phyloP scores from a whole-genome alignment of 2,888 invertebrate genomes.

The Phyto melanocephala region DNA sequence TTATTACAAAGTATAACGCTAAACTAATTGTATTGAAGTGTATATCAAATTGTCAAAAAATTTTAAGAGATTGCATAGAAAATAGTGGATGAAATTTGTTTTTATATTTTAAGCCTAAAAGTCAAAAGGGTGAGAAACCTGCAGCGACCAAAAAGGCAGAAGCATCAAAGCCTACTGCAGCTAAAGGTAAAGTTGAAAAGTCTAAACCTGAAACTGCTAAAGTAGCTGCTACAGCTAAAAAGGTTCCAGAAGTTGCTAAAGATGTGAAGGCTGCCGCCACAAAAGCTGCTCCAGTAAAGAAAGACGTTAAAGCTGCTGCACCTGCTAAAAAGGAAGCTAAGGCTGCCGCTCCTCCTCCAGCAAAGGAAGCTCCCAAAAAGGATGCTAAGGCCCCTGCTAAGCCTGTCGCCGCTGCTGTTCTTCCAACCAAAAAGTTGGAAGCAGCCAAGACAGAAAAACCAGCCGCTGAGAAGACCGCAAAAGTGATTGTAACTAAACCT shows the following conservation, averaged over 20 bases:
- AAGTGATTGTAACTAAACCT: constrained; percentile 72
- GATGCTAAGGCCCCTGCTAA: constrained; percentile 65
- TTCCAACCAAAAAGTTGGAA: constrained; percentile 62
- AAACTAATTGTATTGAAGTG: background rate
- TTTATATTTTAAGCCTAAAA: constrained; percentile 73
- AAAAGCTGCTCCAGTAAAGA: constrained; percentile 75
- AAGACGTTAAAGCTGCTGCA: constrained; percentile 77
- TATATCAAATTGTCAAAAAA: background rate
- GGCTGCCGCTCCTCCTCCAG: constrained; percentile 67
- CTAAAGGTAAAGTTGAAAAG: constrained; percentile 78
- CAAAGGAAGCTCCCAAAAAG: constrained; percentile 68
- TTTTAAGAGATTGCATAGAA: constrained; percentile 45
- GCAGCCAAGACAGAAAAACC: constrained; percentile 65
- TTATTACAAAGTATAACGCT: background rate
- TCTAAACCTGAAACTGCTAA: constrained; percentile 76
- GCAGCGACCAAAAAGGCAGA: constrained; percentile 76
- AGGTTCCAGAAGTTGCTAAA: constrained; percentile 73
- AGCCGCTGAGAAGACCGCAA: constrained; percentile 69
- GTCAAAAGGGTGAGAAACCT: constrained; percentile 76
- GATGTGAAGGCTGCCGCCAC: constrained; percentile 73
- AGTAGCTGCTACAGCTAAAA: constrained; percentile 76
- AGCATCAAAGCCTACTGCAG: constrained; percentile 72
- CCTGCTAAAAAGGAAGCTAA: constrained; percentile 65
- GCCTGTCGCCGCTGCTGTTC: constrained; percentile 62
- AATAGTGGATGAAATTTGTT: constrained; percentile 35